Evolutionary conservation across 2,113 vertebrate genomes (phyloP).

Genomic region (Barbus barbus): DNA sequence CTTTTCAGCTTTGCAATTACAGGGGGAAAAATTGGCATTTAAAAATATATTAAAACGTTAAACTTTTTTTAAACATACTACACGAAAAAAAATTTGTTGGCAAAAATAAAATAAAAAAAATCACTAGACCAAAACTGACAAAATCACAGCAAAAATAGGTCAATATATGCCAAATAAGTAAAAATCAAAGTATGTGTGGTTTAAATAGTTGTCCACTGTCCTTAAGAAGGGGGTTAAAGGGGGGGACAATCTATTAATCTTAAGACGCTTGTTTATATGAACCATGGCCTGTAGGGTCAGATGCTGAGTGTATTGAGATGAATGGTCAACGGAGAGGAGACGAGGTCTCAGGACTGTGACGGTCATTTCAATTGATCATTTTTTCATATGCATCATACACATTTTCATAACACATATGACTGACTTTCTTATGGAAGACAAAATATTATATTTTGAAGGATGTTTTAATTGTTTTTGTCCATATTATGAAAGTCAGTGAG

Average conservation of each 20-base stretch:
- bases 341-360: not conserved
- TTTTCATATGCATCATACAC: not conserved
- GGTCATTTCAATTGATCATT: not conserved
- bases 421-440: not conserved
- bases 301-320: not conserved
- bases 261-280: not conserved
- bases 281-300: constrained; percentile 8
- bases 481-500: not conserved
- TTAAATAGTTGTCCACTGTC: not conserved
- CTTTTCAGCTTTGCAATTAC: too few species aligned
- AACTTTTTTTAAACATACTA: too few species aligned
- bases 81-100: too few species aligned
- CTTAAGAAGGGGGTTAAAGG: not conserved
- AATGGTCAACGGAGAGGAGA: not conserved
- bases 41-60: too few species aligned
- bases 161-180: too few species aligned
- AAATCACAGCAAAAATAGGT: not conserved
- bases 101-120: too few species aligned
- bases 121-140: not conserved
- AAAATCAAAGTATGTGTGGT: not conserved
- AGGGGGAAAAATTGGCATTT: too few species aligned
- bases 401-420: not conserved
- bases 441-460: not conserved
- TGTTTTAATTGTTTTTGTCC: not conserved
- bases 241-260: not conserved